phyloP scores from a whole-genome alignment of 2,888 invertebrate species.

The Drosophila crucigera region DNA sequence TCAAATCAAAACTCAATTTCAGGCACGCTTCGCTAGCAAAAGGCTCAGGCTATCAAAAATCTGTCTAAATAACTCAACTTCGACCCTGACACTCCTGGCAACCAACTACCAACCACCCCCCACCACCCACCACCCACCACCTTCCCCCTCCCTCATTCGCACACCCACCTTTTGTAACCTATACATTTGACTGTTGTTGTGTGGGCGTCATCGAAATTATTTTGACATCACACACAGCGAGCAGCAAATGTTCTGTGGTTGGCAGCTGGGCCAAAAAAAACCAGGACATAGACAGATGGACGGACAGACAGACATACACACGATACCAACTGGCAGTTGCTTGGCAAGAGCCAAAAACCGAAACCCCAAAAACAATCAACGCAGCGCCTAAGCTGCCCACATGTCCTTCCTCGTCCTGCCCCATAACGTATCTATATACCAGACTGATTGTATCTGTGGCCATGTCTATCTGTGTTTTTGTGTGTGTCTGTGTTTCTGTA shows the following conservation, averaged over 20 bases:
- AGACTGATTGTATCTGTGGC: conserved; percentile 41
- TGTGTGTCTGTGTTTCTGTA: background rate
- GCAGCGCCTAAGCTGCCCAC: conserved; percentile 47
- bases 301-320: background rate
- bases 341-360: conserved; percentile 4
- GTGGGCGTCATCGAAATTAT: conserved; percentile 72
- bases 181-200: conserved; percentile 9
- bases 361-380: conserved; percentile 37
- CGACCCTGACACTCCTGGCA: conserved; percentile 1
- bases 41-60: conserved; percentile 66
- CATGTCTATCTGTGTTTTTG: background rate
- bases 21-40: conserved; percentile 29
- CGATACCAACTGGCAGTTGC: conserved; percentile 6
- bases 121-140: background rate
- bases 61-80: conserved; percentile 73
- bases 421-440: conserved; percentile 16
- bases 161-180: conserved; percentile 1
- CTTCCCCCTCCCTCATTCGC: background rate
- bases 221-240: conserved; percentile 64
- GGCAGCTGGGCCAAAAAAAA: conserved; percentile 55
- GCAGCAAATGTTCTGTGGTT: conserved; percentile 58
- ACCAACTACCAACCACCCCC: background rate
- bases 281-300: conserved; percentile 23
- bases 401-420: background rate
- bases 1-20: conserved; percentile 80